Percentiles rank a stretch among this genome's conserved stretches.
Conservation (phyloP, 1,140 invertebrate species). For the Zaprionus ghesquierei region DNA sequence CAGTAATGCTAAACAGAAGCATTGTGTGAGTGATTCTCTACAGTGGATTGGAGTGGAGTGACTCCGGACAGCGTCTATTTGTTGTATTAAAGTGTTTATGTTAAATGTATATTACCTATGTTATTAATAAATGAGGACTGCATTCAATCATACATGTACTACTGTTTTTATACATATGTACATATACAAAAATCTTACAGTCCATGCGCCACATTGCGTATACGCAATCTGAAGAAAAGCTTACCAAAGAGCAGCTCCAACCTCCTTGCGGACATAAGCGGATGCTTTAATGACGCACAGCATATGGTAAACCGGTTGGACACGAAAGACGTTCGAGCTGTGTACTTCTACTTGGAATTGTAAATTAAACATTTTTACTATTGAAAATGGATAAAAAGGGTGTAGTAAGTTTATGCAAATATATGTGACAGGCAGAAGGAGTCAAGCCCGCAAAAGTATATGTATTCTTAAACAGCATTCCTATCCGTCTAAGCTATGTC, state of each 20-base stretch:
- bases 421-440: no score
- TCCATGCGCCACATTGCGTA: neutral
- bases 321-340: neutral
- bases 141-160: neutral
- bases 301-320: neutral
- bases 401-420: no score
- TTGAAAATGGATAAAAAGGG: no score
- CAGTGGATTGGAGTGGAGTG: no score
- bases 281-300: neutral
- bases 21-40: slow-evolving; percentile 47
- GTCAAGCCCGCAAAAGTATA: no score
- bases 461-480: no score
- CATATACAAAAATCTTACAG: no score
- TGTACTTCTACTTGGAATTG: no score
- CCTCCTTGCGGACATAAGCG: neutral
- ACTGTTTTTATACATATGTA: neutral
- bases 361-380: no score
- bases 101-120: neutral
- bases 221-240: neutral
- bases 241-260: neutral
- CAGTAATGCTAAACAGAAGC: slow-evolving; percentile 58
- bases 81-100: slow-evolving; percentile 8
- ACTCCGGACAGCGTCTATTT: slow-evolving; percentile 64
- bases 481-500: no score
- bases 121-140: neutral